Percentiles rank a stretch among this genome's conserved stretches.
phyloP scores from a whole-genome alignment of 2,888 invertebrate species.

The Rhagium mordax region DNA sequence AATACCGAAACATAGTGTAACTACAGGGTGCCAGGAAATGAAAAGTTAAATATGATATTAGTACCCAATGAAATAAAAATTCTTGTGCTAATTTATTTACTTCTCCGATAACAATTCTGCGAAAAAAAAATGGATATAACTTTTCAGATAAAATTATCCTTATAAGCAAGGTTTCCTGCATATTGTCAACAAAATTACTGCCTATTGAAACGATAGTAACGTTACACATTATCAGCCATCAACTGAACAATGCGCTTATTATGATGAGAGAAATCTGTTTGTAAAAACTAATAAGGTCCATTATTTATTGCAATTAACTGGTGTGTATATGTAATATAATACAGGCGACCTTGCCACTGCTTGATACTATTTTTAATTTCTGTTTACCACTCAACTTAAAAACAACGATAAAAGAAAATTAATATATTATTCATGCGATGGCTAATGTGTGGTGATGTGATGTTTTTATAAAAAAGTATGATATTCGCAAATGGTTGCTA shows the following conservation, averaged over 20 bases:
- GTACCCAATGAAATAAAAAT: background rate
- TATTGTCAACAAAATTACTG: background rate
- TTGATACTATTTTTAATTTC: constrained; percentile 43
- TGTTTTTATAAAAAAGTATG: background rate
- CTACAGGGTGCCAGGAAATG: too few species aligned
- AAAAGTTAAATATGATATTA: too few species aligned
- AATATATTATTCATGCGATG: constrained; percentile 11
- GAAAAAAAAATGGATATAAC: background rate
- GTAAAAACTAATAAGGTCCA: constrained; percentile 48
- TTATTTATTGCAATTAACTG: constrained; percentile 51
- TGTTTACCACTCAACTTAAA: constrained; percentile 45
- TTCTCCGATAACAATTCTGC: background rate
- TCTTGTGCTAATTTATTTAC: background rate
- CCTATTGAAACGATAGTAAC: background rate
- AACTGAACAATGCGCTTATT: constrained; percentile 3
- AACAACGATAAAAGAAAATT: constrained; percentile 40
- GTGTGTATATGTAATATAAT: constrained; percentile 49
- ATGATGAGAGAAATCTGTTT: constrained; percentile 40
- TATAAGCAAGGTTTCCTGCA: background rate
- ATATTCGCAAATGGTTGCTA: background rate
- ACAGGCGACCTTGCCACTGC: constrained; percentile 52
- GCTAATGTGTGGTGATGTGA: background rate
- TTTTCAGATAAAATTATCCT: constrained; percentile 7
- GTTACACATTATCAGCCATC: constrained; percentile 11
- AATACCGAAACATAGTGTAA: too few species aligned